Conservation (phyloP, 2,888 invertebrate genomes). For the Magallana nippona region DNA sequence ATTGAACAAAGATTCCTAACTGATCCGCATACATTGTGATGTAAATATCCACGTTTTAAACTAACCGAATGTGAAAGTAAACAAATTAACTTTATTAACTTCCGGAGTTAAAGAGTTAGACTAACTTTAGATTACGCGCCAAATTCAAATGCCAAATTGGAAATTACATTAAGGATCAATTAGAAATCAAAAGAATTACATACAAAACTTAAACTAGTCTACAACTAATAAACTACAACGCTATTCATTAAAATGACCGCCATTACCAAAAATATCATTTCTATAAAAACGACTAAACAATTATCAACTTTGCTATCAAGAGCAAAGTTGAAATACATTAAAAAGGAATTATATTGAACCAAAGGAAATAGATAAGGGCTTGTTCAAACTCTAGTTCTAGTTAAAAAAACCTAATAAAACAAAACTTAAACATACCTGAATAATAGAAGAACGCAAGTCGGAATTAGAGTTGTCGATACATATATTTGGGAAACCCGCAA, state of each 20-base stretch:
- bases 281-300: no score
- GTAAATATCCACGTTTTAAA: background rate
- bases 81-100: background rate
- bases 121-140: background rate
- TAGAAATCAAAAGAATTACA: background rate
- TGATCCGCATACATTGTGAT: background rate
- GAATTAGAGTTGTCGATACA: slow-evolving; percentile 9
- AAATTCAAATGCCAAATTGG: background rate
- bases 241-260: no score
- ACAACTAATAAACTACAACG: no score
- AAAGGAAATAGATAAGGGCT: no score
- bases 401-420: background rate
- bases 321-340: no score
- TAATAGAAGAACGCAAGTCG: background rate
- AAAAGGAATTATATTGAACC: no score
- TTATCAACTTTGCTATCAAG: no score
- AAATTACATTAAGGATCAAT: background rate
- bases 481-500: slow-evolving; percentile 3
- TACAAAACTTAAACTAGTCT: background rate
- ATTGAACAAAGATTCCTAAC: background rate
- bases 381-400: background rate
- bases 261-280: no score
- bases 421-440: slow-evolving; percentile 1
- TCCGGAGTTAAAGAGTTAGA: background rate
- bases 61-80: background rate